Conservation (phyloP, 2,113 vertebrate species). For the Ceyx cyanopectus region DNA sequence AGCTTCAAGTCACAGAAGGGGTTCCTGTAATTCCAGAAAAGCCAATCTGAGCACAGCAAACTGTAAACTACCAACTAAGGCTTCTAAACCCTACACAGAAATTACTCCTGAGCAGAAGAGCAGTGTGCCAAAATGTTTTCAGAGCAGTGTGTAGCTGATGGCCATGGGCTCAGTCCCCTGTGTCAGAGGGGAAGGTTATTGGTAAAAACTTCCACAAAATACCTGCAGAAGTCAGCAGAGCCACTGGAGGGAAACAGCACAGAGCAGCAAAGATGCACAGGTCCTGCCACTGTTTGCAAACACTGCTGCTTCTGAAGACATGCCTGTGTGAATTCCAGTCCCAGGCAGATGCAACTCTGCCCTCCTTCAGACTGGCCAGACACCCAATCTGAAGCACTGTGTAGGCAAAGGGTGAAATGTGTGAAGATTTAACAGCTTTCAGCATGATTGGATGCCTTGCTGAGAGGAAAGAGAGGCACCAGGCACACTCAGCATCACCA, state of each 20-base stretch:
- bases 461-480: neutral
- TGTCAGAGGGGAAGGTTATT: neutral
- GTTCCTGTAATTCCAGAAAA: slow-evolving; percentile 8
- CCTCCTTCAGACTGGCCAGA: neutral
- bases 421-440: neutral
- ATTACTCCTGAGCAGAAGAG: neutral
- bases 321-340: neutral
- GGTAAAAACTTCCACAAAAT: neutral
- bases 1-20: neutral
- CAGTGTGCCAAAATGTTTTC: neutral
- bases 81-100: slow-evolving; percentile 28
- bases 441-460: neutral
- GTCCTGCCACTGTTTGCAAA: neutral
- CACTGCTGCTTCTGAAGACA: neutral
- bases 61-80: neutral
- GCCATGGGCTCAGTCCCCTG: neutral
- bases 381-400: neutral
- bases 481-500: neutral
- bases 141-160: neutral
- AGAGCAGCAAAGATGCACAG: neutral
- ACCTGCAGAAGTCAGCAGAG: neutral
- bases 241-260: neutral
- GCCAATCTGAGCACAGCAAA: neutral
- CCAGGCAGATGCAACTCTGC: neutral
- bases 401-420: neutral